Evolutionary conservation across 1,140 invertebrate genomes (phyloP), one percentile per base, ranked within the genome.

Genomic region (Lordiphosa clarofinis): DNA sequence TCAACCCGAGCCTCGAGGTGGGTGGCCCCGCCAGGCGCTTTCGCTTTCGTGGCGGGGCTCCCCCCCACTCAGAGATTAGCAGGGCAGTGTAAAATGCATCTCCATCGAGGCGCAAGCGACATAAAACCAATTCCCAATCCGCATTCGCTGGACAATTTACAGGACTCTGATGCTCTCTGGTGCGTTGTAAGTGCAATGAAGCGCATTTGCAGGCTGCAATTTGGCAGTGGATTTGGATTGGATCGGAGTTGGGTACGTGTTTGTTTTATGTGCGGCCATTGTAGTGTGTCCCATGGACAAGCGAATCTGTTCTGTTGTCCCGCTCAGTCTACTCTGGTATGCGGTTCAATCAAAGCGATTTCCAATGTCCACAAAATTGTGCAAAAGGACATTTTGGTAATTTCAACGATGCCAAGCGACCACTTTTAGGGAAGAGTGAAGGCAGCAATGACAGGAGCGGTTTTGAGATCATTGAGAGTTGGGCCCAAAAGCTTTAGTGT

Each of bases 261-360:
- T 81, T 81, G 78, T 82, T 82, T 81, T 81, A 81, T 81, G 72
- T 81, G 76, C 58, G 76, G 67, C 76, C 59, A 81, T 82, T 81
- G 76, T 81, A 79, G 72, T 76, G 76, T 31, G 61, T 33, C 64
- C 64, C 56, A 35, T 46, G 63, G 56, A 68, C 64, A 59, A 15
- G 38, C 38, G 42, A 53, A 36, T 39, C 13, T 50, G 54, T 76
- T 61, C 39, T 75, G 72, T 66, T 72, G 76, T 82, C 67, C 28
- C 62, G 54, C 69, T 55, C 36, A 28, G 38, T 42, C 43, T 46
- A 21, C 56, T 56, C 56, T 55, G 46, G 65, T 65, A 78, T 84
- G 78, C 78, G 78, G 78, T 84, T 84, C 78, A 84, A 84, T 84
- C 78, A 84, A 84, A 84, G 78, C 78, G 78, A 84, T 84, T 84